These are phyloP conservation scores for Hemicordylus capensis DNA, from an alignment of 2,113 vertebrate species.

Conservation along the genomic window DNA sequence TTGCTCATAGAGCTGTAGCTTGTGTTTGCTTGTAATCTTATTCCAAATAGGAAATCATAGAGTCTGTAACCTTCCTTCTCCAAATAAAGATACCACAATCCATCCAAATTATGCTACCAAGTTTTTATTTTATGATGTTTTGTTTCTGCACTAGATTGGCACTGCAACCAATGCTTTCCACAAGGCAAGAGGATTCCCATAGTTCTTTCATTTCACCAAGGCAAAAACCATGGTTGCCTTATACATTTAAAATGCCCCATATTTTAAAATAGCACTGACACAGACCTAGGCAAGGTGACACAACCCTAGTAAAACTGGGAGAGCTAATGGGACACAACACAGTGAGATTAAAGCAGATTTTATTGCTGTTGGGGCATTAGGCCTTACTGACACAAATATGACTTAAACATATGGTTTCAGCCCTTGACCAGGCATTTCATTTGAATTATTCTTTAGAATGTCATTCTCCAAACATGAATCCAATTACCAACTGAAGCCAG, in stretches of 20 bases:
- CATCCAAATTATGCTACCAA: conserved; percentile 2
- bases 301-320: conserved; percentile 49
- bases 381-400: conserved; percentile 69
- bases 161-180: conserved; percentile 35
- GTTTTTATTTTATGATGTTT: conserved; percentile 50
- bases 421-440: conserved; percentile 71
- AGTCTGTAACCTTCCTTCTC: neutral
- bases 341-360: conserved; percentile 60
- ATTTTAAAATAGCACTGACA: conserved; percentile 28
- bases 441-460: conserved; percentile 74
- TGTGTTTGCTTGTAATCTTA: neutral
- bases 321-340: conserved; percentile 57
- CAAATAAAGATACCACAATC: neutral
- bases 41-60: conserved; percentile 8
- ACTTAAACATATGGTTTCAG: conserved; percentile 74
- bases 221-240: neutral
- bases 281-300: conserved; percentile 41
- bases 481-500: conserved; percentile 79
- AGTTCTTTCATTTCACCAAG: conserved; percentile 38
- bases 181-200: conserved; percentile 31
- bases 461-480: conserved; percentile 76
- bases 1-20: neutral
- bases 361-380: conserved; percentile 55
- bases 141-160: conserved; percentile 50
- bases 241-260: neutral